phyloP scores from a whole-genome alignment of 2,113 vertebrate species.

The Myanophis thanlyinensis region DNA sequence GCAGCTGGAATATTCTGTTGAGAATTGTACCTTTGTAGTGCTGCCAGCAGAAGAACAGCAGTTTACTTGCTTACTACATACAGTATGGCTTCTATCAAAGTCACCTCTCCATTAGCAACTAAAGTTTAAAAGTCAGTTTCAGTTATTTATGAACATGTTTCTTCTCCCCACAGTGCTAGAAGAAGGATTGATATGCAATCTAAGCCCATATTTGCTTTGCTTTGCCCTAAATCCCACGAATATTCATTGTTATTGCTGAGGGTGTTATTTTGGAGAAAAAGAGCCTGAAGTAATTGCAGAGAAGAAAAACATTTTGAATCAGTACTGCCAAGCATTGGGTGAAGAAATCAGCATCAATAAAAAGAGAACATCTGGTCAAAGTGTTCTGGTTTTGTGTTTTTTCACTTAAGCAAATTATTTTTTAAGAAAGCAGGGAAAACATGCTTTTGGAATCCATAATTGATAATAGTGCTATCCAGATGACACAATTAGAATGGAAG shows the following conservation, averaged over 20 bases:
- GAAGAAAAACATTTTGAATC: neutral
- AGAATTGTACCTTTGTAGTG: neutral
- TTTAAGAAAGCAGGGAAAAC: neutral
- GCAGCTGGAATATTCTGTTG: slow-evolving; percentile 17
- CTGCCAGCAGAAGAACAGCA: slow-evolving; percentile 26
- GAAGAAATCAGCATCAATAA: slow-evolving; percentile 14
- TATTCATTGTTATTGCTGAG: neutral
- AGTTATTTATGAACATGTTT: neutral
- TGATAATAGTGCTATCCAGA: neutral
- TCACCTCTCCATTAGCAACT: slow-evolving; percentile 23
- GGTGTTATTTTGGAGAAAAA: slow-evolving; percentile 39
- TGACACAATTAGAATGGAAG: neutral
- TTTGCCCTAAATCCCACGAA: slow-evolving; percentile 2
- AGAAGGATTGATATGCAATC: neutral
- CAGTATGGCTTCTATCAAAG: slow-evolving; percentile 38
- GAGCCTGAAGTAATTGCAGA: slow-evolving; percentile 19
- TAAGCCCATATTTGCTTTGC: slow-evolving; percentile 29
- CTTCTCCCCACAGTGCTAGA: slow-evolving; percentile 28
- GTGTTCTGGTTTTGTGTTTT: neutral
- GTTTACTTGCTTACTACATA: slow-evolving; percentile 12
- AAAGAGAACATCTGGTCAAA: slow-evolving; percentile 6
- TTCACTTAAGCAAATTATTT: neutral
- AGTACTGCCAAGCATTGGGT: slow-evolving; percentile 4
- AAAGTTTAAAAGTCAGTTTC: slow-evolving; percentile 32
- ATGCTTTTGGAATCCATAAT: neutral